Evolutionary conservation across 92 coral and sea anemone species (phyloP), one percentile per base, ranked within the genome.

Genomic region (Siderastrea radians): DNA sequence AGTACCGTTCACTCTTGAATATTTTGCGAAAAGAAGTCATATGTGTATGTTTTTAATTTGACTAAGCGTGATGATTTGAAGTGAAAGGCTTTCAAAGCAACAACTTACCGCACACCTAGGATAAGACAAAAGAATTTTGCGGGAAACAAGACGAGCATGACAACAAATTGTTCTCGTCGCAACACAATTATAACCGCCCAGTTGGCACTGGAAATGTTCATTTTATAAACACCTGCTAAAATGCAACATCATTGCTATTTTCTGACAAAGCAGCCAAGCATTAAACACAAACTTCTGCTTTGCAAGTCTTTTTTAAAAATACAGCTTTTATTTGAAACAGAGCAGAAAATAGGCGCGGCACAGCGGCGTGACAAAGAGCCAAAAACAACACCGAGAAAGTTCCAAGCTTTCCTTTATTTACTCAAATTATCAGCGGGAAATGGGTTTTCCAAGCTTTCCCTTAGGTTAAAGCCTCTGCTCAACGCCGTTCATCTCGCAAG

Each of bases 221-320:
- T 74, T 54, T 74, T 19, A 74, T 74, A 82, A 81, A 82, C 86
- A 82, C 86, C 86, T 82, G 86, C 84, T 67, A 80, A 67, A 74
- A 17, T 8, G 65, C 5, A 80, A 65, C 52, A 19, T 45, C 26
- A 78, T 45, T 38, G 51, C 60, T 50, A 38, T 52, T 74, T 74
- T 74, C 61, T 12, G 5, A 52, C 77, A n/a, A 57, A 26, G 86
- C 86, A 82, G 11, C 53, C 86, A 71, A 57, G 69, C 78, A n/a
- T 54, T 59, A 10, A 58, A 46, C 7, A n/a, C 49, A 49, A 46
- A 5, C 62, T n/a, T 64, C 73, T 49, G 58, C 74, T 64, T 26
- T 65, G 61, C 43, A 65, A 43, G 74, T 38, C 47, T 80, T 19
- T 67, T 50, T 50, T 38, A 3, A 47, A 54, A 75, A 54, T 14